Percentiles rank a stretch among this genome's conserved stretches.
These are phyloP conservation scores for Aproaerema taeniolella DNA, from an alignment of 2,888 invertebrate genomes.

Conservation along the genomic window DNA sequence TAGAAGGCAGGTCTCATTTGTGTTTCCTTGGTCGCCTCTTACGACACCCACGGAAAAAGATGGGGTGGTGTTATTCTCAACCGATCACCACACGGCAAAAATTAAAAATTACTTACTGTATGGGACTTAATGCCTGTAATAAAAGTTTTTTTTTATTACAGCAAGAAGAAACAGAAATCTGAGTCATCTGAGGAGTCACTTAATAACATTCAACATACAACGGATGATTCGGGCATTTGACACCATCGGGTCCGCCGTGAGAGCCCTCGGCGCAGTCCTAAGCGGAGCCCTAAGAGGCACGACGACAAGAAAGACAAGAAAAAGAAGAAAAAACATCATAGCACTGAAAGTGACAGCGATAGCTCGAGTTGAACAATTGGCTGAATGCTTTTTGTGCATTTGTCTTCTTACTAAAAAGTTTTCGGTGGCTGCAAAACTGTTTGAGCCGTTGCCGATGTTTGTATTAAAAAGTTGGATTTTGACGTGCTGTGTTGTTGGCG, in stretches of 20 bases:
- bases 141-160: conserved; percentile 20
- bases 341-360: conserved; percentile 49
- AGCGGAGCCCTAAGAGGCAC: conserved; percentile 22
- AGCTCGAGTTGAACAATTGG: conserved; percentile 55
- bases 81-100: too few species aligned
- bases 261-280: conserved; percentile 49
- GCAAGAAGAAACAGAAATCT: conserved; percentile 59
- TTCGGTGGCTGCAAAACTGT: neutral
- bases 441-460: neutral
- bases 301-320: conserved; percentile 43
- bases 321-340: conserved; percentile 44
- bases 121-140: too few species aligned
- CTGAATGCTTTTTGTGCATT: neutral
- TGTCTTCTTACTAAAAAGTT: neutral
- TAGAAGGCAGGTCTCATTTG: too few species aligned
- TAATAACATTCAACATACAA: conserved; percentile 67
- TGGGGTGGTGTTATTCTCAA: too few species aligned
- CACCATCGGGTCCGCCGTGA: conserved; percentile 64
- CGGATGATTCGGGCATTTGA: conserved; percentile 73
- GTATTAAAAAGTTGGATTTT: neutral
- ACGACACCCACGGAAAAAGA: too few species aligned
- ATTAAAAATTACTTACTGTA: too few species aligned
- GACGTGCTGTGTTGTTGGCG: neutral
- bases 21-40: too few species aligned
- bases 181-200: conserved; percentile 62